Conservation (phyloP, 2,113 vertebrate genomes). For the Cyprinodon tularosa region DNA sequence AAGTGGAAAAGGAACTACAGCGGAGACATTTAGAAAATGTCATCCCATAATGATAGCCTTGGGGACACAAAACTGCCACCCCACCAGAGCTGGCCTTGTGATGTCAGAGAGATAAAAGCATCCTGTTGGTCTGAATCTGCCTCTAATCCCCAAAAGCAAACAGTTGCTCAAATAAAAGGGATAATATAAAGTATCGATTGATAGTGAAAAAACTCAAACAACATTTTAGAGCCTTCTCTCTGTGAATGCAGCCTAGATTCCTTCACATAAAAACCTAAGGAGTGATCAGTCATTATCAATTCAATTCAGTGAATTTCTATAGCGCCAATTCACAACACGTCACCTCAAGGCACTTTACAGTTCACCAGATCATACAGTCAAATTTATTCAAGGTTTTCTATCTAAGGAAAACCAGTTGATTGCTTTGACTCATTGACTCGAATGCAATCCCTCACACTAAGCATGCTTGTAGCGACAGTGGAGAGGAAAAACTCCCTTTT, state of each 20-base stretch:
- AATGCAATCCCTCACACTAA: too few species aligned
- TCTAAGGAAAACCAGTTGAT: too few species aligned
- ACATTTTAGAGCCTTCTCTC: background rate
- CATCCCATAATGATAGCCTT: conserved; percentile 54
- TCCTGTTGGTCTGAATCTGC: conserved; percentile 42
- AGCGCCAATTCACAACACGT: too few species aligned
- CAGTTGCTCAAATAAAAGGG: conserved; percentile 18
- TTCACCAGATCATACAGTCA: too few species aligned
- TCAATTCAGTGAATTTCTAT: too few species aligned
- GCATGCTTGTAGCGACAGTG: too few species aligned
- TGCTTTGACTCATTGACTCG: too few species aligned
- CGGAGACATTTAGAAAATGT: conserved; percentile 62
- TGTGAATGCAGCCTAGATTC: background rate
- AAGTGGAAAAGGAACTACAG: conserved; percentile 16
- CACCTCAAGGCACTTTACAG: too few species aligned
- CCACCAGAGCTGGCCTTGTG: conserved; percentile 58
- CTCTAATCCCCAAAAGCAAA: conserved; percentile 42
- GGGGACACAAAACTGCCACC: conserved; percentile 68
- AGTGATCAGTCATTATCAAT: background rate
- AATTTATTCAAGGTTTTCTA: too few species aligned
- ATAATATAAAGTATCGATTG: background rate
- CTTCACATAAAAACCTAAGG: background rate
- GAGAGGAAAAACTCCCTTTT: too few species aligned
- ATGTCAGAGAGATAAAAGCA: conserved; percentile 64
- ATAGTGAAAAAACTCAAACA: background rate